These are phyloP conservation scores for Anthonomus grandis DNA, from an alignment of 1,140 invertebrate genomes.

Conservation along the genomic window DNA sequence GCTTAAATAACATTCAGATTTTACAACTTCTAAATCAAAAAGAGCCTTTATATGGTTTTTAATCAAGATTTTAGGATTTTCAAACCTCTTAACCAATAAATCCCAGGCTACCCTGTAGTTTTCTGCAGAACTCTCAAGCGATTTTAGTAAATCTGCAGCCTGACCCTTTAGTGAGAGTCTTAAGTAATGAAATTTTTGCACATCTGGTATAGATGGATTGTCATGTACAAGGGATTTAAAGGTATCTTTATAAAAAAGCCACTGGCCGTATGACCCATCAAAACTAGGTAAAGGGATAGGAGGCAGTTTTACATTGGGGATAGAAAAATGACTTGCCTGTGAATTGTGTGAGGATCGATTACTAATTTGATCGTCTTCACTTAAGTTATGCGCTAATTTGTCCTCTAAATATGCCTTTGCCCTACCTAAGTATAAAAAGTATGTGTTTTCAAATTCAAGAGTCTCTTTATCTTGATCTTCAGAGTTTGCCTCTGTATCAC, in stretches of 20 bases:
- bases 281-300: slow-evolving; percentile 35
- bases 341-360: not conserved
- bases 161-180: slow-evolving; percentile 33
- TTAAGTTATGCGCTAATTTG: not conserved
- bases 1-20: slow-evolving; percentile 2
- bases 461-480: not conserved
- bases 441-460: not conserved
- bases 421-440: not conserved
- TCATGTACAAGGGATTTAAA: slow-evolving; percentile 38
- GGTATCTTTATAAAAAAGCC: slow-evolving; percentile 39
- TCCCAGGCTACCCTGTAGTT: slow-evolving; percentile 42
- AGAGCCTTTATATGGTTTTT: slow-evolving; percentile 12
- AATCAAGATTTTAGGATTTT: slow-evolving; percentile 34
- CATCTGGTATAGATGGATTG: slow-evolving; percentile 27
- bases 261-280: slow-evolving; percentile 34
- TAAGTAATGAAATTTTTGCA: slow-evolving; percentile 43
- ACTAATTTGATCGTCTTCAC: not conserved
- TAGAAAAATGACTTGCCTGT: no score
- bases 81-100: slow-evolving; percentile 37
- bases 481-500: not conserved
- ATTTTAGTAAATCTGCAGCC: slow-evolving; percentile 34
- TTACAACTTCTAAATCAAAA: slow-evolving; percentile 10
- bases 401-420: not conserved
- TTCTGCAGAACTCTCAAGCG: slow-evolving; percentile 29
- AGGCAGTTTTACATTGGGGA: slow-evolving; percentile 34